These are phyloP conservation scores for Pteronotus mesoamericanus DNA, from an alignment of 2,797 vertebrate species.

Conservation along the genomic window DNA sequence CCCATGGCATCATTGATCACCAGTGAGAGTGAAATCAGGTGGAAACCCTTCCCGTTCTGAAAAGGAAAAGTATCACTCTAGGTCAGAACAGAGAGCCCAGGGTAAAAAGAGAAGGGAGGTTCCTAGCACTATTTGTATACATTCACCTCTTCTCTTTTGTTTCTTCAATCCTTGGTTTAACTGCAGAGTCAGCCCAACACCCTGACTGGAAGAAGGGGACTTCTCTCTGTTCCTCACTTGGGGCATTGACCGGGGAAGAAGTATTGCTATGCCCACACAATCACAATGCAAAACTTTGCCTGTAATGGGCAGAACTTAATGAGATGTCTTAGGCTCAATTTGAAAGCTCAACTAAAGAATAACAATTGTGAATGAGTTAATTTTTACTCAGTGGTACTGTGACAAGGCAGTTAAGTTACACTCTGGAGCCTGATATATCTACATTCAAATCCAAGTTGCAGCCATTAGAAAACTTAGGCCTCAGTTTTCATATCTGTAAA, in stretches of 20 bases:
- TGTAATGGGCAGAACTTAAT: background rate
- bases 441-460: background rate
- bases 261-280: fast-evolving
- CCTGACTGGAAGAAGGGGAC: background rate
- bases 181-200: background rate
- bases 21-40: constrained; percentile 19
- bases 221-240: background rate
- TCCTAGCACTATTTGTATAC: background rate
- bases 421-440: background rate
- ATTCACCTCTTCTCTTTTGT: background rate
- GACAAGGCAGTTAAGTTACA: background rate
- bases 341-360: background rate
- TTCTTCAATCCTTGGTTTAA: background rate
- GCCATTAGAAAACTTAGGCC: background rate
- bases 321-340: background rate
- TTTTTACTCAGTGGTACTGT: background rate
- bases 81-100: constrained; percentile 9
- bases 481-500: constrained; percentile 28
- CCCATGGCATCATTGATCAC: constrained; percentile 35
- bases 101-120: background rate
- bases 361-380: background rate
- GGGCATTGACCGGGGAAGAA: background rate
- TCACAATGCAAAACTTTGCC: background rate
- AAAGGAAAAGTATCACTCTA: background rate
- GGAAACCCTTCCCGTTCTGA: background rate